Evolutionary conservation across 2,888 invertebrate species (phyloP).

Genomic region (Lissonota sp.): DNA sequence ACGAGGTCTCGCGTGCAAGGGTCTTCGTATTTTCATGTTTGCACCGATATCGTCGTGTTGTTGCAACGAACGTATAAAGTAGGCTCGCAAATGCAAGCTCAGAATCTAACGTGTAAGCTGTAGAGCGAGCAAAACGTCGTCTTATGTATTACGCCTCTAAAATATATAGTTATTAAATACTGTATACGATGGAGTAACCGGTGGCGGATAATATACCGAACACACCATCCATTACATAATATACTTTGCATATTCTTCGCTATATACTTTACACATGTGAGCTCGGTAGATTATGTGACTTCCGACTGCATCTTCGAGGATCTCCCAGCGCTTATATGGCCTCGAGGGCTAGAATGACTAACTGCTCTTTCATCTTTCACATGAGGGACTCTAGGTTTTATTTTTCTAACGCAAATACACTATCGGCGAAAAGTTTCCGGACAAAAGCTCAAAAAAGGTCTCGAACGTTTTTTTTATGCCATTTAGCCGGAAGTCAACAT

Average conservation of each 20-base stretch:
- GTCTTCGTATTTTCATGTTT: slow-evolving; percentile 28
- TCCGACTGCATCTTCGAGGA: slow-evolving; percentile 9
- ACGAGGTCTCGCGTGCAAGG: slow-evolving; percentile 29
- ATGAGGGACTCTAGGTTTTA: background rate
- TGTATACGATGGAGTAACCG: background rate
- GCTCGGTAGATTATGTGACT: background rate
- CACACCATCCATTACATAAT: slow-evolving; percentile 27
- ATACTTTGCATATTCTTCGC: slow-evolving; percentile 18
- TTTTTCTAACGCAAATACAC: too few species aligned
- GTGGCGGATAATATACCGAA: slow-evolving; percentile 17
- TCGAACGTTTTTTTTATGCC: too few species aligned
- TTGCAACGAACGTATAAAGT: too few species aligned
- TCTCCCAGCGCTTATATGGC: background rate
- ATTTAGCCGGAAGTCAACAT: too few species aligned
- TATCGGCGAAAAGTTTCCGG: too few species aligned
- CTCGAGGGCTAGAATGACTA: background rate
- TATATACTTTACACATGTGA: background rate
- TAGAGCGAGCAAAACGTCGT: too few species aligned
- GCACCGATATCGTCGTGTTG: too few species aligned
- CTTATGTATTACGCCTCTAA: too few species aligned
- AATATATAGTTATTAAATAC: too few species aligned
- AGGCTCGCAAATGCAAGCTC: too few species aligned
- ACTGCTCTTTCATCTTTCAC: background rate
- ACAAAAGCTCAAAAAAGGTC: too few species aligned
- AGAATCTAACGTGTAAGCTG: too few species aligned